These are phyloP conservation scores for Okamejei kenojei DNA, from an alignment of 2,797 vertebrate genomes.

Conservation along the genomic window DNA sequence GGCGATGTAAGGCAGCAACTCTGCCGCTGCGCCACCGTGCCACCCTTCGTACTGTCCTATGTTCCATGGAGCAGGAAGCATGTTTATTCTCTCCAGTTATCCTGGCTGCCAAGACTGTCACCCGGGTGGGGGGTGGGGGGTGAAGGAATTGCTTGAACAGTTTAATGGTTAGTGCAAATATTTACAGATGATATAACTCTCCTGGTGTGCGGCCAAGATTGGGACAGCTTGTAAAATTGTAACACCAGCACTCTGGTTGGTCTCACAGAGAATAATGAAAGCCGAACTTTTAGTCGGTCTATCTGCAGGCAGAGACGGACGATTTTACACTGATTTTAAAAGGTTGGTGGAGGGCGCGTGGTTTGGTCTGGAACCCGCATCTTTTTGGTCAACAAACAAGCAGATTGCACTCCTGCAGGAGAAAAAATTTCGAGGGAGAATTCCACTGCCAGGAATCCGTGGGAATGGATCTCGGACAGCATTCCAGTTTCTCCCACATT, in stretches of 20 bases:
- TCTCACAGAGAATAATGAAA: not conserved
- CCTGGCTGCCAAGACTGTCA: not conserved
- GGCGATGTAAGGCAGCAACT: too few relatives aligned
- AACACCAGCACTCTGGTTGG: constrained; percentile 6
- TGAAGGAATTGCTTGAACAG: constrained; percentile 2
- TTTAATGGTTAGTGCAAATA: constrained; percentile 19
- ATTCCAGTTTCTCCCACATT: too few relatives aligned
- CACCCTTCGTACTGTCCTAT: too few relatives aligned
- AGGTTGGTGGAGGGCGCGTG: not conserved
- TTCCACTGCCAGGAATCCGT: too few relatives aligned
- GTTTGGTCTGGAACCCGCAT: not conserved
- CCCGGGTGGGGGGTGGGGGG: too few relatives aligned
- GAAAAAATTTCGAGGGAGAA: not conserved
- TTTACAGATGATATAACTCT: constrained; percentile 24
- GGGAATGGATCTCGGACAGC: not conserved
- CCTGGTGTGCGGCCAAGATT: not conserved
- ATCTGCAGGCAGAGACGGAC: not conserved
- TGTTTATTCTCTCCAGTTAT: not conserved
- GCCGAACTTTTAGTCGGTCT: too few relatives aligned
- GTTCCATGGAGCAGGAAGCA: too few relatives aligned
- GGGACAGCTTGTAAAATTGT: constrained; percentile 8
- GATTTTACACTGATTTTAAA: not conserved
- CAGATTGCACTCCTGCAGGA: not conserved
- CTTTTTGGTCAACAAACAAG: not conserved
- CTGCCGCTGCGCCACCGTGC: too few relatives aligned